phyloP scores from a whole-genome alignment of 2,888 invertebrate species.

The Drosophila buzzatii region DNA sequence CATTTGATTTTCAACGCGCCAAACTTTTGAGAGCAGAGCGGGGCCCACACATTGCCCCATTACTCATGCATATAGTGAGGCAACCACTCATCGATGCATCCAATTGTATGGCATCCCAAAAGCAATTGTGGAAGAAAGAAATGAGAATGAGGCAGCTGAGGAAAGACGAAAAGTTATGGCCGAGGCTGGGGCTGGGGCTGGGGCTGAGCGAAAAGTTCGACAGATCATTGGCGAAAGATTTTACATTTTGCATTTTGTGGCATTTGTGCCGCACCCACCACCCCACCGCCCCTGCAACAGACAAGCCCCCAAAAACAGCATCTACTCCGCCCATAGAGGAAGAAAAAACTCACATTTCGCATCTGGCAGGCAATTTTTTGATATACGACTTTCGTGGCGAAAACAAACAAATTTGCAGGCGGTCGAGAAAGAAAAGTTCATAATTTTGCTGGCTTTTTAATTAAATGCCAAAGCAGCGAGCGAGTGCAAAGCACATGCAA shows the following conservation, averaged over 20 bases:
- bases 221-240: constrained; percentile 56
- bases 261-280: constrained; percentile 7
- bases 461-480: constrained; percentile 61
- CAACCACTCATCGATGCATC: constrained; percentile 22
- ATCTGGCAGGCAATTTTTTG: constrained; percentile 58
- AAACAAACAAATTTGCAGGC: constrained; percentile 73
- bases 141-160: background rate
- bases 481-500: constrained; percentile 42
- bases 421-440: constrained; percentile 78
- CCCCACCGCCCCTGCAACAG: background rate
- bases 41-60: constrained; percentile 46
- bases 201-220: constrained; percentile 30
- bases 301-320: background rate
- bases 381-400: constrained; percentile 66
- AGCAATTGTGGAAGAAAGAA: no score
- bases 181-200: constrained; percentile 9
- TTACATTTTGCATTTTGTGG: constrained; percentile 32
- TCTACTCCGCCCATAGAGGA: constrained; percentile 2
- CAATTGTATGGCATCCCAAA: constrained; percentile 21
- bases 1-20: constrained; percentile 60
- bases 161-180: constrained; percentile 32
- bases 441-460: constrained; percentile 74
- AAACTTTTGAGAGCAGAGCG: background rate
- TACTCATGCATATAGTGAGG: constrained; percentile 11
- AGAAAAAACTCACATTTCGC: constrained; percentile 15